Evolutionary conservation across 2,113 vertebrate genomes (phyloP), one percentile per base, ranked within the genome.

Genomic region (Tauraco erythrolophus): DNA sequence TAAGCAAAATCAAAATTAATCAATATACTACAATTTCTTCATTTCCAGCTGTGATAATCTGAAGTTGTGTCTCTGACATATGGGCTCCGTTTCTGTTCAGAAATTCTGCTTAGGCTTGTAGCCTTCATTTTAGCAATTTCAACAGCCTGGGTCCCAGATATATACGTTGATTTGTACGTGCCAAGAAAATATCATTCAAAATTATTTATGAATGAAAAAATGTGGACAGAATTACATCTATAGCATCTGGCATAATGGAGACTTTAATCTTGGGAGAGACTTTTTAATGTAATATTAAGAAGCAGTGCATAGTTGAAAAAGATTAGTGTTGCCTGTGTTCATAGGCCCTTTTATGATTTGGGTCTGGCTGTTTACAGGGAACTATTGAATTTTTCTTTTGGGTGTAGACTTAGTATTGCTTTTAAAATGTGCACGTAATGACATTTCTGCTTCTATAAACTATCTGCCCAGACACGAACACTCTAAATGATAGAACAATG

Each of bases 1-100:
- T 94, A 87, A 84, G 43, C 64, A 75, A 92, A 94, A 81, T 71
- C 64, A 48, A 83, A 96, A 71, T 71, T 75, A 89, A 80, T 91
- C 83, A 53, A 68, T 83, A 60, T 39, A 10, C 61, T 62, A n/a
- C 48, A 31, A 60, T 82, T 70, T 72, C 31, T 54, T 87, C 18
- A 43, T 92, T 89, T 89, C 64, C 94, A 96, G n/a, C 76, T 91
- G 89, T 58, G 91, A 43, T 50, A 58, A 75, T 88, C 39, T 79
- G 75, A 75, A 87, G 31, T 28, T 75, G 43, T 50, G n/a, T 46
- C 75, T 75, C 70, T 94, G 92, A 75, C 65, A 76, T 64, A 71
- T 41, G 78, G 53, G 35, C 27, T 86, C 22, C 53, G 7, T 83
- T 92, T 93, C 48, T 71, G 53, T 88, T 70, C 10, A 85, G 66